These are phyloP conservation scores for Meiosimyza decipiens DNA, from an alignment of 2,888 invertebrate genomes.

Conservation along the genomic window DNA sequence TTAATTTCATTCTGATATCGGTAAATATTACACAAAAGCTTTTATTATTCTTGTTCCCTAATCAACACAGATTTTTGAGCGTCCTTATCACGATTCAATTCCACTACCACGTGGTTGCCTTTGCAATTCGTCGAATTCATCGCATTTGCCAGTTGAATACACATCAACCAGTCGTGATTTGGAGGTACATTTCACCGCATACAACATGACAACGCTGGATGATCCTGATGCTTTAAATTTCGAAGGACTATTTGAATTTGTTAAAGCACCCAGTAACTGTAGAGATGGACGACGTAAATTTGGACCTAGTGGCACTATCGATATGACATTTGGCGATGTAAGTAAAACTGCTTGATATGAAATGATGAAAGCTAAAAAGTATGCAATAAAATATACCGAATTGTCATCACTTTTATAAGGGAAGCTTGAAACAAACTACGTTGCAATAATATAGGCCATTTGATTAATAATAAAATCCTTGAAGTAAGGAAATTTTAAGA, in stretches of 20 bases:
- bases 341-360: conserved; percentile 42
- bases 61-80: conserved; percentile 72
- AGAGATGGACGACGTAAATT: conserved; percentile 76
- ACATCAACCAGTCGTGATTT: conserved; percentile 81
- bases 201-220: conserved; percentile 85
- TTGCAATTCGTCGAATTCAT: conserved; percentile 73
- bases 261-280: conserved; percentile 77
- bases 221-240: conserved; percentile 87
- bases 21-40: no score
- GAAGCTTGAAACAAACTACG: not conserved
- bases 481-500: not conserved
- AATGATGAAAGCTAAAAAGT: not conserved
- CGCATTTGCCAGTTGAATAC: conserved; percentile 77
- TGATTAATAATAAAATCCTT: no score
- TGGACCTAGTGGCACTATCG: conserved; percentile 82
- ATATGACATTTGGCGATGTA: conserved; percentile 70
- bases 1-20: no score
- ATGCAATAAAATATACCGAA: not conserved
- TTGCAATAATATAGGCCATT: no score
- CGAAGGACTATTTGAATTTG: conserved; percentile 85
- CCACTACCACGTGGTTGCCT: conserved; percentile 83
- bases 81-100: conserved; percentile 78
- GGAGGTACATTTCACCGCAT: conserved; percentile 84
- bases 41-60: not conserved
- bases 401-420: not conserved